Evolutionary conservation across 2,113 vertebrate species (phyloP), one percentile per base, ranked within the genome.

Genomic region (Siniperca chuatsi): DNA sequence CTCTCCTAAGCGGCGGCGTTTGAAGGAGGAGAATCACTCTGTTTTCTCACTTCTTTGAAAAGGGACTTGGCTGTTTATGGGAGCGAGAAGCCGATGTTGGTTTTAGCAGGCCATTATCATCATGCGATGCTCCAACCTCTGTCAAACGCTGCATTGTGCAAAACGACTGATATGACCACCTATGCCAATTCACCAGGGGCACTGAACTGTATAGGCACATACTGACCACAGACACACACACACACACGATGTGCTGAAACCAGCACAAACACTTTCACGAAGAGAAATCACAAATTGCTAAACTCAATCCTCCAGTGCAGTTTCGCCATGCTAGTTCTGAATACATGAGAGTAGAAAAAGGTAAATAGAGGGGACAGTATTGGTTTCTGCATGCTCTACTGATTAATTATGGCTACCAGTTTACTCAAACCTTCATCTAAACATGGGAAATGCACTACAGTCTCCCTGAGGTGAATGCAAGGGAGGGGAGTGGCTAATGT

Each of bases 41-140:
- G 72, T 77, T 76, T 81, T 87, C 81, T 75, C 82, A 13, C 82
- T 64, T 52, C 73, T 87, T 68, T 87, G 20, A 85, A 88, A 92
- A 64, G 25, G 18, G 81, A 72, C 67, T 78, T 52, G 76, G 72
- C 60, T 79, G 70, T 78, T 79, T n/a, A 20, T 50, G 57, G 65
- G 65, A 67, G 42, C 21, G 78, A 76, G 73, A 69, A 55, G 83
- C 67, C 9, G 75, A 42, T 23, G 8, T 20, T 1, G 70, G 48
- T 25, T 73, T 81, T 54, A 46, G 55, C 50, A 4, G 21, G 46
- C 54, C 69, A 29, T 84, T 73, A 79, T 83, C 21, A 6, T 65
- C 78, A 54, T 2, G 25, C 2, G n/a, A 64, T 0, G 46, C 74
- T 57, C 57, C 25, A 62, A 91, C 88, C 87, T 78, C 84, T 33